A percentile compares a stretch with the other conserved stretches of the same genome.
Conservation (phyloP, 2,797 vertebrate species). For the Perdix hodgsoniae region DNA sequence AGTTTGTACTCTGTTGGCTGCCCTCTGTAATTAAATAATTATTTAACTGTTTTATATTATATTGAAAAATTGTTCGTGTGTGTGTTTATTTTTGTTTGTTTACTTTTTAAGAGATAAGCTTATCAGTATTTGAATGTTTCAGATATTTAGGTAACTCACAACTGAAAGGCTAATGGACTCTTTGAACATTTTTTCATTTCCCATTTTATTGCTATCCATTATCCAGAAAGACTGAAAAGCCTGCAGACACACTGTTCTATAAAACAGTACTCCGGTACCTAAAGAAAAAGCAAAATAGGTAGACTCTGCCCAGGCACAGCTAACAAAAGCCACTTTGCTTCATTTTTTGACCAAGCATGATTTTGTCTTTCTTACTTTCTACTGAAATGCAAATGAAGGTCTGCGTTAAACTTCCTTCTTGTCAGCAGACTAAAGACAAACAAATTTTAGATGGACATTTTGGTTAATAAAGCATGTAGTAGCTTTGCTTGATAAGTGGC, state of each 20-base stretch:
- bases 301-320: background rate
- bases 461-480: background rate
- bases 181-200: background rate
- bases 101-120: background rate
- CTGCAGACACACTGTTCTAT: background rate
- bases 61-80: background rate
- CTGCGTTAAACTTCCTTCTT: background rate
- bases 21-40: background rate
- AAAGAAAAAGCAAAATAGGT: background rate
- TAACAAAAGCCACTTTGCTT: background rate
- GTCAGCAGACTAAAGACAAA: background rate
- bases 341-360: background rate
- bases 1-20: background rate
- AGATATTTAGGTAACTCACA: background rate
- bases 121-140: background rate
- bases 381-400: background rate
- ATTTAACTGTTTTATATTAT: background rate
- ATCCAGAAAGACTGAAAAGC: background rate
- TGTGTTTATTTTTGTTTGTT: background rate
- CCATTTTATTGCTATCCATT: background rate
- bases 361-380: background rate
- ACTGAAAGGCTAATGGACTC: background rate
- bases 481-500: background rate
- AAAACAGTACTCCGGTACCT: accelerated
- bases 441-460: background rate